phyloP scores from a whole-genome alignment of 1,140 invertebrate genomes.

The Pentalonia nigronervosa region DNA sequence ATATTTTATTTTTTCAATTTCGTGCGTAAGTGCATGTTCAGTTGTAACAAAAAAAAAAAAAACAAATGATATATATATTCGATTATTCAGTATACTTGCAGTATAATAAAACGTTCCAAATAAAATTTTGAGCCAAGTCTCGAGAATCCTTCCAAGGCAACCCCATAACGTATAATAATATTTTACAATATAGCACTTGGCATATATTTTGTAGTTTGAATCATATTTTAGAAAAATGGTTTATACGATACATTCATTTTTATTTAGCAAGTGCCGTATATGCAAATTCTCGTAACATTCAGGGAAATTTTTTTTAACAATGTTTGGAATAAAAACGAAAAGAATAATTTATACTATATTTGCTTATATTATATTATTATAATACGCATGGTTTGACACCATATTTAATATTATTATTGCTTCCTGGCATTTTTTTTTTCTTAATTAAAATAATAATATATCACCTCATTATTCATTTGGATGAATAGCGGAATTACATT shows the following conservation, averaged over 20 bases:
- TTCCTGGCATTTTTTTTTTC: background rate
- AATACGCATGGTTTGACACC: background rate
- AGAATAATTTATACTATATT: background rate
- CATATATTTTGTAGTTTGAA: background rate
- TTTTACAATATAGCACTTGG: background rate
- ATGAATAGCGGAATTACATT: background rate
- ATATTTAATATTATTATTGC: background rate
- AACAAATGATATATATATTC: conserved; percentile 14
- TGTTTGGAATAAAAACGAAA: background rate
- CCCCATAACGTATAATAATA: background rate
- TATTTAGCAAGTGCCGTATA: background rate
- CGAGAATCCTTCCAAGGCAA: background rate
- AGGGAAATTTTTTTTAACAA: background rate
- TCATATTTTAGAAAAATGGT: background rate
- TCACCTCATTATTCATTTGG: background rate
- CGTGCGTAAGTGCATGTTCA: background rate
- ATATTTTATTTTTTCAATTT: conserved; percentile 11
- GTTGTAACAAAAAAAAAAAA: background rate
- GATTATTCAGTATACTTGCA: conserved; percentile 5
- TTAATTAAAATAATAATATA: background rate
- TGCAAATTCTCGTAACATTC: background rate
- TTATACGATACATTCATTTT: conserved; percentile 5
- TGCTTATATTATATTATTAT: background rate
- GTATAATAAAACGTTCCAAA: background rate
- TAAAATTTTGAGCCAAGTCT: conserved; percentile 5